phyloP scores from a whole-genome alignment of 2,797 vertebrate species.

The Urophycis tenuis region DNA sequence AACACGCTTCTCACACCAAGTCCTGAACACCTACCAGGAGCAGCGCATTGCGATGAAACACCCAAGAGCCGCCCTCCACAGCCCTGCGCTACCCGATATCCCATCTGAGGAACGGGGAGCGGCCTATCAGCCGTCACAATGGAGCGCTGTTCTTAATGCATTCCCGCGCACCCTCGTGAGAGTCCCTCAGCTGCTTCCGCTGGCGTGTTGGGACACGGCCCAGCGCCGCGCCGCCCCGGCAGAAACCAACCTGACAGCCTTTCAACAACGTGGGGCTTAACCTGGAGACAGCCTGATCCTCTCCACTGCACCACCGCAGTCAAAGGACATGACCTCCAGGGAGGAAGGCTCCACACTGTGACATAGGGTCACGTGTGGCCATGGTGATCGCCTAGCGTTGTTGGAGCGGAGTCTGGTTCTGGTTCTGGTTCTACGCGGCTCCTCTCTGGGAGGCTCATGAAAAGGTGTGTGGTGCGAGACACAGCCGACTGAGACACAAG shows the following conservation, averaged over 20 bases:
- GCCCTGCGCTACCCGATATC: conserved; percentile 28
- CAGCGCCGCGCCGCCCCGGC: not conserved
- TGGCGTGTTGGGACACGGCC: conserved; percentile 26
- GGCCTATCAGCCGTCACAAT: conserved; percentile 28
- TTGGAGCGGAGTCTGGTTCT: not conserved
- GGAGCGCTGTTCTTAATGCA: conserved; percentile 23
- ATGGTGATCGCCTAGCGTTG: not conserved
- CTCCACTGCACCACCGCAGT: no score
- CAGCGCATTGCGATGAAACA: not conserved
- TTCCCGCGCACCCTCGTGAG: not conserved
- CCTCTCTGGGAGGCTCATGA: conserved; percentile 6
- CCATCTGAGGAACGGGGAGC: conserved; percentile 35
- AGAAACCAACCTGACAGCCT: not conserved
- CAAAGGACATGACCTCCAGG: no score
- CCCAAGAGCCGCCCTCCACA: conserved; percentile 20
- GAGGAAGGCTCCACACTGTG: no score
- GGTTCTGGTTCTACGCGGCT: not conserved
- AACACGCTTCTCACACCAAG: not conserved
- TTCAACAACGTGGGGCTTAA: not conserved
- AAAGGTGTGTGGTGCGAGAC: conserved; percentile 34
- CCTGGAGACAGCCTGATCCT: not conserved
- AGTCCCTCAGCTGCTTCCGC: conserved; percentile 8
- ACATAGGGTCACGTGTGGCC: not conserved
- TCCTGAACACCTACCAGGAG: not conserved
- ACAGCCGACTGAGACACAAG: conserved; percentile 23